Evolutionary conservation across 2,113 vertebrate genomes (phyloP).

Genomic region (Callocephalon fimbriatum): DNA sequence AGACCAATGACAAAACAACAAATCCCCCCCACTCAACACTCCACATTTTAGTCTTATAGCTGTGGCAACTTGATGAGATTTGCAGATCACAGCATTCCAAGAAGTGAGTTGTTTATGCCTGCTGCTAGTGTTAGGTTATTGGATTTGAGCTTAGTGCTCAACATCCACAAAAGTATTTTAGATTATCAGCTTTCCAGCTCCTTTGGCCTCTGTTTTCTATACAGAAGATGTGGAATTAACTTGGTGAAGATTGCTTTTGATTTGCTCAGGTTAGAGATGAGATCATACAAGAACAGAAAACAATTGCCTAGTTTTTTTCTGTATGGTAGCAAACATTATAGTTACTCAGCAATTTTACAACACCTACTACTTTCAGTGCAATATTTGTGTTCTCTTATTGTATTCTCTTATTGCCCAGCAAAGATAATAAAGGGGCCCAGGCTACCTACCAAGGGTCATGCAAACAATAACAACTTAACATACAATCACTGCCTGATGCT

Average conservation of each 20-base stretch:
- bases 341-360: slow-evolving; percentile 27
- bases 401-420: not conserved
- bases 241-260: not conserved
- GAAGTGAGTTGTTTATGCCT: not conserved
- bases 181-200: not conserved
- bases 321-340: not conserved
- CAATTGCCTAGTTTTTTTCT: not conserved
- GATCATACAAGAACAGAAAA: not conserved
- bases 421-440: not conserved
- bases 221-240: not conserved
- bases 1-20: not conserved
- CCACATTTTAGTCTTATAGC: not conserved
- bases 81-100: not conserved
- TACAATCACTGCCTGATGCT: not conserved
- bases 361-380: not conserved
- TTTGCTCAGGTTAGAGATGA: not conserved
- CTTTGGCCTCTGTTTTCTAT: not conserved
- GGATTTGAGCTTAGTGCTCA: not conserved
- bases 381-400: not conserved
- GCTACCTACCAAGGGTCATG: not conserved
- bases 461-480: not conserved
- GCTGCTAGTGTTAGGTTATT: not conserved
- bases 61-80: not conserved
- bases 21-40: not conserved
- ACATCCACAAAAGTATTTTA: not conserved